phyloP scores from a whole-genome alignment of 2,113 vertebrate genomes.

The Excalfactoria chinensis region DNA sequence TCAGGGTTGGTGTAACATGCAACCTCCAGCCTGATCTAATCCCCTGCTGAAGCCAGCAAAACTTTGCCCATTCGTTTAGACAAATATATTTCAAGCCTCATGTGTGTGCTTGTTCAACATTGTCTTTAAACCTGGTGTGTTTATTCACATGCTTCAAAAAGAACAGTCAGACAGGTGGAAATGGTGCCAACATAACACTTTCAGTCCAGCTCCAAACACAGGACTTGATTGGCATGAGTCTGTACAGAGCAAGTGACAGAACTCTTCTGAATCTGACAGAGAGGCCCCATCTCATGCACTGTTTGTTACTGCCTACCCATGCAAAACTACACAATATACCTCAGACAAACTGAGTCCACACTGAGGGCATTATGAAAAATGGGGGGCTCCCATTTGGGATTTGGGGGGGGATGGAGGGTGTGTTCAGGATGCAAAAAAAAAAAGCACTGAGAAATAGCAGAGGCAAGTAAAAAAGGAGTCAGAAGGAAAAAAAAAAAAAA shows the following conservation, averaged over 20 bases:
- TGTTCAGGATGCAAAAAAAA: background rate
- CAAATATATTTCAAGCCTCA: background rate
- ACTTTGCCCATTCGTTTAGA: background rate
- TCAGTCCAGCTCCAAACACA: background rate
- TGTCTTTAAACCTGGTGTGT: conserved; percentile 50
- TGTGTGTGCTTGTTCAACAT: conserved; percentile 26
- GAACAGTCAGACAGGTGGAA: conserved; percentile 43
- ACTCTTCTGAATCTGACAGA: background rate
- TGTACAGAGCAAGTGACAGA: background rate
- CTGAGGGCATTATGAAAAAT: accelerated
- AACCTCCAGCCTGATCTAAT: background rate
- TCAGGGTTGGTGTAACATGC: conserved; percentile 22
- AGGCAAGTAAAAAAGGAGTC: background rate
- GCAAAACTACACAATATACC: background rate
- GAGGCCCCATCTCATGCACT: background rate
- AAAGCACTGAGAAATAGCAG: background rate
- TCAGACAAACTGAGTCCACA: background rate
- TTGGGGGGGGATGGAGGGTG: too few species aligned
- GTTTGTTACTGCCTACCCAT: accelerated
- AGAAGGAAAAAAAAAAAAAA: background rate
- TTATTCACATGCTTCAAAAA: conserved; percentile 42
- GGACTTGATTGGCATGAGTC: background rate
- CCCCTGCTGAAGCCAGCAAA: background rate
- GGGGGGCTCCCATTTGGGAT: accelerated
- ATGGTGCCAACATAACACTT: background rate